Percentiles rank a stretch among this genome's conserved stretches.
phyloP scores from a whole-genome alignment of 2,113 vertebrate species.

The Atlantisia rogersi region DNA sequence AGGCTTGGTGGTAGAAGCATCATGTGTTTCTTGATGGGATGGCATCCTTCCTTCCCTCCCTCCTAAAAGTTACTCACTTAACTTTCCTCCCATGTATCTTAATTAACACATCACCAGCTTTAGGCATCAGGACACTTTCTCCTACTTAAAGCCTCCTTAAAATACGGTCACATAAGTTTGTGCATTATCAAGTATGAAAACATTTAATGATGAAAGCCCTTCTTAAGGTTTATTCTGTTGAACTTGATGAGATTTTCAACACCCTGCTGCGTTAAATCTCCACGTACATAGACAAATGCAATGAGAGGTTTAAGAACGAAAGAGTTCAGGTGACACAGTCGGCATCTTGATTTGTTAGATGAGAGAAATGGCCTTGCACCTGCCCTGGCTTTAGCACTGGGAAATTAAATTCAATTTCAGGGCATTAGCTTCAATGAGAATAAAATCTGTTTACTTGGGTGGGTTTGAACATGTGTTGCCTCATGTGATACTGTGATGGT shows the following conservation, averaged over 20 bases:
- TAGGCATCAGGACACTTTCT: not conserved
- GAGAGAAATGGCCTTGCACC: not conserved
- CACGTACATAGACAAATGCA: not conserved
- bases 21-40: not conserved
- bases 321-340: not conserved
- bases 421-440: conserved; percentile 17
- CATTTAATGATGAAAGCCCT: not conserved
- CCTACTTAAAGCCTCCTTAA: not conserved
- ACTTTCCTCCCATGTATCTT: not conserved
- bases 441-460: conserved; percentile 25
- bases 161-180: not conserved
- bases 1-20: not conserved
- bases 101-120: not conserved
- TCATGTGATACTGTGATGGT: not conserved
- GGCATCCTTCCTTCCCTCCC: not conserved
- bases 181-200: not conserved
- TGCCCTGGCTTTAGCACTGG: not conserved
- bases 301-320: not conserved
- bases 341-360: not conserved
- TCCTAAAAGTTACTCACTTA: not conserved
- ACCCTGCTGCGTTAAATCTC: not conserved
- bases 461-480: not conserved
- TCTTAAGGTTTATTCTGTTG: not conserved
- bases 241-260: conserved; percentile 11
- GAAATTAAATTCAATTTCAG: not conserved